Evolutionary conservation across 2,888 invertebrate genomes (phyloP), one percentile per base, ranked within the genome.

Genomic region (Ophonus ardosiacus): DNA sequence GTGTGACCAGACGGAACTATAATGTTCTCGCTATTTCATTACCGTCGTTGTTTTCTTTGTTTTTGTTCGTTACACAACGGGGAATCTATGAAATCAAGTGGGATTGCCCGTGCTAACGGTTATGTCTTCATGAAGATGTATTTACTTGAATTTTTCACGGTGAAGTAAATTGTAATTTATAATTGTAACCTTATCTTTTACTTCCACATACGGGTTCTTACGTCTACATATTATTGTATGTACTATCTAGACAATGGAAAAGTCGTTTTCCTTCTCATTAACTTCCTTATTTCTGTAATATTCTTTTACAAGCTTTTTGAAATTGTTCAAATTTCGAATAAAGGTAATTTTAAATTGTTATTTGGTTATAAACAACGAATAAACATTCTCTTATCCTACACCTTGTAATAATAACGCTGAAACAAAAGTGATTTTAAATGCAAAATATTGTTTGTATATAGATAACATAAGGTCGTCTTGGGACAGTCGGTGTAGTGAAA

Each of bases 1-100:
- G 57, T 31, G 71, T 71, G 68, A 68, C 81, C 81, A 81, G 68
- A 81, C 71, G 68, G 68, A 81, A 43, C 81, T 65, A 7, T 24
- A 63, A 65, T 81, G 51, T 76, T 76, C 76, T 17, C 43, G 57
- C 78, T 78, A 31, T 78, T 78, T 57, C 57, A 78, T 78, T 78
- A 78, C 78, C 78, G 57, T 38, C n/a, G 5, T 40, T 15, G 13
- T 76, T 78, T 57, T 78, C 40, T 57, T 78, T 78, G 57, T 78
- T 56, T 78, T 78, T 21, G 18, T 4, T 6, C 8, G 17, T 40
- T 71, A 13, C 15, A 15, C 15, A 31, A 31, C 38, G 24, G 24
- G 10, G 51, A 76, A 78, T 78, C 78, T 57, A 31, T 78, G 31
- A 56, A 56, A 76, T 78, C 15, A 78, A 78, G 57, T 31, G 57